These are phyloP conservation scores for Drosophila limbata DNA, from an alignment of 2,888 invertebrate species.

Conservation along the genomic window DNA sequence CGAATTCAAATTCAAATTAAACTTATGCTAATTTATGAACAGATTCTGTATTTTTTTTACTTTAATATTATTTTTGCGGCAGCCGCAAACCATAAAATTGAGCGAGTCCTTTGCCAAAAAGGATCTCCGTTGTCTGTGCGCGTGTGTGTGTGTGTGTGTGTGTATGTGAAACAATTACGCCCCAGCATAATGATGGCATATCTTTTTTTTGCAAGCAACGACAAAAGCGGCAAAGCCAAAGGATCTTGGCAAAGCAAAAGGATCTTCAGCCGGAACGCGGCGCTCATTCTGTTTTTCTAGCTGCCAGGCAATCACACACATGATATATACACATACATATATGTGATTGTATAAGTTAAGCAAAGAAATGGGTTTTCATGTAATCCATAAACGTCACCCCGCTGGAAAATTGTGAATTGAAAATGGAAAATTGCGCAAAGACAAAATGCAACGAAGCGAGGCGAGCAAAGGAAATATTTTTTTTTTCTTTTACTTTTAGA, in stretches of 20 bases:
- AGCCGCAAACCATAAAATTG: conserved; percentile 78
- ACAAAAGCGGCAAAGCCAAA: conserved; percentile 45
- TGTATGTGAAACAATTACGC: conserved; percentile 71
- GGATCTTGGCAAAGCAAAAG: conserved; percentile 33
- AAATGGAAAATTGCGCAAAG: conserved; percentile 49
- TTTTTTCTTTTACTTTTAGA: conserved; percentile 46
- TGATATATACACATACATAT: conserved; percentile 20
- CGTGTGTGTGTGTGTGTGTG: conserved; percentile 7
- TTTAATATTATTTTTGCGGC: conserved; percentile 44
- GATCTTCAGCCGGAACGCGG: conserved; percentile 39
- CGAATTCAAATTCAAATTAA: conserved; percentile 71
- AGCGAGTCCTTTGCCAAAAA: conserved; percentile 49
- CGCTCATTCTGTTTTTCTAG: conserved; percentile 43
- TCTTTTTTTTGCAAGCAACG: conserved; percentile 58
- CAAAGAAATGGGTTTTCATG: conserved; percentile 64
- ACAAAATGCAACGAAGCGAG: conserved; percentile 52
- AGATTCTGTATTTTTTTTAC: conserved; percentile 44
- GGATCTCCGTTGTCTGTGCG: conserved; percentile 34
- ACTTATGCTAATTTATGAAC: conserved; percentile 73
- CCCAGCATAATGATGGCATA: conserved; percentile 74
- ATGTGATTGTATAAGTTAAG: conserved; percentile 11
- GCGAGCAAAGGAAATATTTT: conserved; percentile 69
- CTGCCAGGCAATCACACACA: conserved; percentile 35
- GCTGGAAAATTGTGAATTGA: conserved; percentile 53
- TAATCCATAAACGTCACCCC: conserved; percentile 83